Base-by-base conservation (phyloP, 2,888 invertebrate genomes). In the Ditula angustiorana region DNA sequence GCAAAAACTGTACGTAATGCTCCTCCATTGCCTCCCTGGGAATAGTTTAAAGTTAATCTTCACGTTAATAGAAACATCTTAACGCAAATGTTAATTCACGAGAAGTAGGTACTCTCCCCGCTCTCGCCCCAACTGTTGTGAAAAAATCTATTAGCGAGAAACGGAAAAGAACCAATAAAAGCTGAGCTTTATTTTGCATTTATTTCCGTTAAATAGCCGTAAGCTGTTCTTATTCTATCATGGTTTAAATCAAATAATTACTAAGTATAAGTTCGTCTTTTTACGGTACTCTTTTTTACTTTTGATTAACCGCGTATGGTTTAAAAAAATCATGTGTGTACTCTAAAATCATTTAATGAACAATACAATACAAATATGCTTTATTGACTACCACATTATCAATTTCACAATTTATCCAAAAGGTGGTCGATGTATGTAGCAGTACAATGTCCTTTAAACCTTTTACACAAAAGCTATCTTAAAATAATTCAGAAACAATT, bases 61-160 rank as follows among this genome's bases (percentile, higher is more conserved):
- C 79, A 67, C 81, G 80, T 80, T 80, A 83, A 85, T 83, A 82
- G 78, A 80, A 80, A 82, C 79, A 80, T 82, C 77, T 83, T 83
- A 81, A 82, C 80, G 78, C 77, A 81, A 83, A 85, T 85, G 83
- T 83, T 83, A 83, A 86, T 85, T 83, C 67, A 67, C 74, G 81
- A 81, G 81, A 82, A 75, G 28, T 35, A 37, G 46, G n/a, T 75
- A 70, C 66, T 69, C 71, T 74, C 74, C 78, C 79, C 77, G 77
- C 78, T 81, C 76, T 69, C 70, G 68, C 75, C 71, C 74, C 74
- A 75, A 77, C 74, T 75, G 74, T 72, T 70, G 75, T 76, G 72
- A 79, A 82, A 81, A 85, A 83, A 86, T 80, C 81, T 84, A 85
- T 85, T 85, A 85, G 74, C 76, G 67, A 68, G 71, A 76, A 78